Conservation (phyloP, 2,113 vertebrate genomes). For the Neodon shergylaensis region DNA sequence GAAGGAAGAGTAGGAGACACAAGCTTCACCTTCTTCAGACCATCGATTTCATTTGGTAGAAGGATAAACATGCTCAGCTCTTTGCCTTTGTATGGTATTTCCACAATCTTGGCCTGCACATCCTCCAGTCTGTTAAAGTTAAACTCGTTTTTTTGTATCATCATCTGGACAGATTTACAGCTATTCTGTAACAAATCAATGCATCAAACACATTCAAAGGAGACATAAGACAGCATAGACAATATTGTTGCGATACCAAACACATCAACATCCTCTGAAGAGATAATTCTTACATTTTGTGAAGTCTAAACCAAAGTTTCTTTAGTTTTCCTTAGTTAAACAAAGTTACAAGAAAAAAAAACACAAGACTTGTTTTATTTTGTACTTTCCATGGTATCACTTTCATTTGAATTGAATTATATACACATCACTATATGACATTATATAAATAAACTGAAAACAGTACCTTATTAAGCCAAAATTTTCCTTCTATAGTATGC, state of each 20-base stretch:
- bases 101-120: constrained; percentile 82
- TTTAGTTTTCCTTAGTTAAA: not conserved
- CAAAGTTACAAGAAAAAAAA: not conserved
- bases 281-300: not conserved
- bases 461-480: constrained; percentile 85
- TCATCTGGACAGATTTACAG: constrained; percentile 86
- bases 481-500: constrained; percentile 84
- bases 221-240: not conserved
- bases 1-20: fast-evolving
- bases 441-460: not conserved
- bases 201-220: not conserved
- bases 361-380: not conserved
- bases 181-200: constrained; percentile 77
- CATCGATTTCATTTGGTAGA: constrained; percentile 79
- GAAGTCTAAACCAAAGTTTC: not conserved
- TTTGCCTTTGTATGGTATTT: constrained; percentile 85
- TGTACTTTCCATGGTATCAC: fast-evolving
- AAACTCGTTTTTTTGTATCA: constrained; percentile 78
- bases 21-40: constrained; percentile 67
- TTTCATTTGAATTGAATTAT: not conserved
- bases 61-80: constrained; percentile 89
- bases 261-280: not conserved
- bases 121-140: constrained; percentile 75
- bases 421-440: fast-evolving
- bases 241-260: not conserved